A percentile compares a stretch with the other conserved stretches of the same genome.
Conservation (phyloP, 2,888 invertebrate species). For the Acronicta leporina region DNA sequence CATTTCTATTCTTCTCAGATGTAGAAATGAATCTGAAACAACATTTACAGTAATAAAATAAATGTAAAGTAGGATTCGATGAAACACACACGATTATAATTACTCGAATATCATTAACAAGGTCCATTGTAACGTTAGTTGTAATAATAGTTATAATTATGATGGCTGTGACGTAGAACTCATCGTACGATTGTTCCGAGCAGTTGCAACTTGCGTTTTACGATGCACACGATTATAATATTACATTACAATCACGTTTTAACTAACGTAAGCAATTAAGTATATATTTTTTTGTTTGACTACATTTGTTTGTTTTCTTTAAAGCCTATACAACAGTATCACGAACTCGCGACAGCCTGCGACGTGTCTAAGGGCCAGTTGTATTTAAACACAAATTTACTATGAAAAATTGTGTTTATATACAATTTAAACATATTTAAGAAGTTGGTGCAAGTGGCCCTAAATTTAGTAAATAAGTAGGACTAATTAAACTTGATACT, state of each 20-base stretch:
- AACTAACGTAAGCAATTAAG: background rate
- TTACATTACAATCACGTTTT: background rate
- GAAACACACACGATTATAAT: conserved; percentile 21
- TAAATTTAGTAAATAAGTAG: no score
- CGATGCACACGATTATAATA: conserved; percentile 9
- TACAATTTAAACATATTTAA: no score
- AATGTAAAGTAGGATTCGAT: conserved; percentile 18
- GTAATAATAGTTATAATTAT: conserved; percentile 35
- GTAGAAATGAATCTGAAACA: conserved; percentile 8
- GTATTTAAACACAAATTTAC: no score
- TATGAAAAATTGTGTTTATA: no score
- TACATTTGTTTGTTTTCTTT: background rate
- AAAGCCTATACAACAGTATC: background rate
- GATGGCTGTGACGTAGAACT: conserved; percentile 25
- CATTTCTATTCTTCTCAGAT: conserved; percentile 21
- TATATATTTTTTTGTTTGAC: background rate
- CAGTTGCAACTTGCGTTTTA: conserved; percentile 22
- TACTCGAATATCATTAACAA: conserved; percentile 34
- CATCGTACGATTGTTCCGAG: conserved; percentile 30
- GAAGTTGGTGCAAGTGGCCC: no score
- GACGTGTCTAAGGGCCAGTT: no score
- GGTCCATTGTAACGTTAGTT: conserved; percentile 27
- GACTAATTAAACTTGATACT: no score
- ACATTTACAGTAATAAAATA: conserved; percentile 12
- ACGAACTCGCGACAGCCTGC: no score